Conservation (phyloP, 35 echinoderm and acorn worm species). For the Apostichopus parvimensis region DNA sequence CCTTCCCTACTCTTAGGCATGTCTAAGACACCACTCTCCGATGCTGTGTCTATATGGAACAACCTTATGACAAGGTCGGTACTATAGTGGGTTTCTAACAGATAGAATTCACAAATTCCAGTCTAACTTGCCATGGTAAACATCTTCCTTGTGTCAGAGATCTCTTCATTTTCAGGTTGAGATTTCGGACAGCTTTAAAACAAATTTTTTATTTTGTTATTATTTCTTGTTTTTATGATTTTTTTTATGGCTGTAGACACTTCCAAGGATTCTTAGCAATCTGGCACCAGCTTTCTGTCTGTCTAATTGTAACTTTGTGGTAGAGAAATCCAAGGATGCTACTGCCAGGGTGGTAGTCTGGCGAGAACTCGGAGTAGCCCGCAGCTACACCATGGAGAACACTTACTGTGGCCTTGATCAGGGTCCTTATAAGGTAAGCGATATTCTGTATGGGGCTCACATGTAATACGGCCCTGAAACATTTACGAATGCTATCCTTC, state of each 20-base stretch:
- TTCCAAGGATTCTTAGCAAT: constrained; percentile 79
- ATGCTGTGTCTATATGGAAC: neutral
- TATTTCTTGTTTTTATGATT: too few relatives aligned
- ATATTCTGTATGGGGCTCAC: neutral
- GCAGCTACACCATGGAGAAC: constrained; percentile 98
- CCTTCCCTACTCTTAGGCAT: too few relatives aligned
- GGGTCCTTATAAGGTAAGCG: constrained; percentile 88
- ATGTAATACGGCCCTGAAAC: neutral
- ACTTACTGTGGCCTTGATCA: constrained; percentile 97
- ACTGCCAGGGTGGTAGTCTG: constrained; percentile 95
- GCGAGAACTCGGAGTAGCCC: constrained; percentile 84
- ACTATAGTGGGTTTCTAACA: neutral
- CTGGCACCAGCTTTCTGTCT: constrained; percentile 82
- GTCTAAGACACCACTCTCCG: too few relatives aligned
- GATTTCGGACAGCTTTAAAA: too few relatives aligned
- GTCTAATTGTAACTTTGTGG: constrained; percentile 81
- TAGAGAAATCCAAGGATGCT: constrained; percentile 89
- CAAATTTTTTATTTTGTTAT: too few relatives aligned
- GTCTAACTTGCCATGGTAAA: too few relatives aligned
- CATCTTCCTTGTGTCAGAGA: neutral
- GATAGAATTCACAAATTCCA: neutral
- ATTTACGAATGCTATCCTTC: too few relatives aligned
- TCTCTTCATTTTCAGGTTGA: neutral
- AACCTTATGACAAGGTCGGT: neutral
- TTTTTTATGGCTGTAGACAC: constrained; percentile 56